Base-by-base conservation (phyloP, 2,113 vertebrate genomes). In the Centrocercus urophasianus region DNA sequence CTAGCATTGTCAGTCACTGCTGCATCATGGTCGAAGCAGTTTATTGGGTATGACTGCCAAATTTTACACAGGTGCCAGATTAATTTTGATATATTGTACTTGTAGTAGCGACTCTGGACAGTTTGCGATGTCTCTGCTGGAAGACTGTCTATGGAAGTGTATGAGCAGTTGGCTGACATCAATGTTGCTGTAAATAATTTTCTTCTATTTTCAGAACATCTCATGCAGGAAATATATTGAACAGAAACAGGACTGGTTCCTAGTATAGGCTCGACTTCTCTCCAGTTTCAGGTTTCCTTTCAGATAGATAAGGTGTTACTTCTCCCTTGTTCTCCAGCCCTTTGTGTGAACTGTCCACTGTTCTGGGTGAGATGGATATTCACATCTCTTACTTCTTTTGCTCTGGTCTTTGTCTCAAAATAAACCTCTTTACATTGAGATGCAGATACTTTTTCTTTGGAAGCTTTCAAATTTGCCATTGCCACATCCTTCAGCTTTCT, bases 31-130 rank as follows among this genome's bases (percentile, higher is more conserved):
- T 64, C 1, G 14, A 86, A 96, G 78, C 2, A 5, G 83, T 95
- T 96, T 96, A 97, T 98, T 97, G 93, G 69, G 88, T 96, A 82
- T 96, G 95, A 97, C 96, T 97, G 96, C 95, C 94, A 96, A 96
- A 97, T 97, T 89, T 96, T 94, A 93, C 93, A 85, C 92, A 91
- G 95, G 93, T 96, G 95, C 92, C 96, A 96, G 92, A 97, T 97
- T 96, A 97, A 96, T 97, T 97, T 82, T 96, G 96, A 97, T 97
- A 67, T 81, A 95, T 93, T 72, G 63, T 93, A 91, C 64, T 94
- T 89, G 79, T 59, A 92, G 88, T 77, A 81, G 88, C 3, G 54
- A 70, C 78, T 93, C 86, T 83, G 95, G 92, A 90, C 89, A 92
- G 91, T 95, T 90, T 32, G 20, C 4, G 11, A 4, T 86, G 83